Evolutionary conservation across 2,113 vertebrate genomes (phyloP).

Genomic region (Dicrurus megarhynchus): DNA sequence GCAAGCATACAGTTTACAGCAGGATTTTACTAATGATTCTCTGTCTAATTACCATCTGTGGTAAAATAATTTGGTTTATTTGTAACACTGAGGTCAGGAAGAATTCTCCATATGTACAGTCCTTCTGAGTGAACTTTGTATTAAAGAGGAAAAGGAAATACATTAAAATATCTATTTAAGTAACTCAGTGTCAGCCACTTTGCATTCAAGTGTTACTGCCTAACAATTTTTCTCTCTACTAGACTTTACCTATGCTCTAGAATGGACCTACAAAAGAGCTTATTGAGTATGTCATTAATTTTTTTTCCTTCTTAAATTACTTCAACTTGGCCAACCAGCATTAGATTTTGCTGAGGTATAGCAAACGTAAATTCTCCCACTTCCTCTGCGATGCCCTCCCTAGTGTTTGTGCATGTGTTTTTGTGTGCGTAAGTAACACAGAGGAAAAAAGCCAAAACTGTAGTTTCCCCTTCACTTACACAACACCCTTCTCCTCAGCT

Average conservation of each 20-base stretch:
- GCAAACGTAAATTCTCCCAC: not conserved
- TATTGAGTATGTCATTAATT: not conserved
- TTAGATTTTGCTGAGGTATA: not conserved
- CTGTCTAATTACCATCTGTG: slow-evolving; percentile 37
- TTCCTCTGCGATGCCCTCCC: not conserved
- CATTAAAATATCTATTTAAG: not conserved
- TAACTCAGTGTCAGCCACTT: not conserved
- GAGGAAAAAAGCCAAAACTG: not conserved
- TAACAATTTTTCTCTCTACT: not conserved
- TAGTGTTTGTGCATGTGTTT: not conserved
- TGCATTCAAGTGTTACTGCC: not conserved
- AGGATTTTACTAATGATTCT: not conserved
- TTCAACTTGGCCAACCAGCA: not conserved
- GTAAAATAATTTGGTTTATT: slow-evolving; percentile 52
- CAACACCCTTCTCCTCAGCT: slow-evolving; percentile 32
- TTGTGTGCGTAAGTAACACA: not conserved
- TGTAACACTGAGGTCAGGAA: slow-evolving; percentile 1
- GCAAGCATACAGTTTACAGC: not conserved
- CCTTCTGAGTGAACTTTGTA: not conserved
- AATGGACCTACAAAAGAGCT: not conserved
- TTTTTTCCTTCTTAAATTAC: not conserved
- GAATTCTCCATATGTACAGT: not conserved
- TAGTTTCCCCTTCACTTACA: slow-evolving; percentile 1
- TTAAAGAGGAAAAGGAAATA: not conserved
- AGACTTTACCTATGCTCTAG: not conserved